These are phyloP conservation scores for Pterophyllum scalare DNA, from an alignment of 2,113 vertebrate genomes.

Conservation along the genomic window DNA sequence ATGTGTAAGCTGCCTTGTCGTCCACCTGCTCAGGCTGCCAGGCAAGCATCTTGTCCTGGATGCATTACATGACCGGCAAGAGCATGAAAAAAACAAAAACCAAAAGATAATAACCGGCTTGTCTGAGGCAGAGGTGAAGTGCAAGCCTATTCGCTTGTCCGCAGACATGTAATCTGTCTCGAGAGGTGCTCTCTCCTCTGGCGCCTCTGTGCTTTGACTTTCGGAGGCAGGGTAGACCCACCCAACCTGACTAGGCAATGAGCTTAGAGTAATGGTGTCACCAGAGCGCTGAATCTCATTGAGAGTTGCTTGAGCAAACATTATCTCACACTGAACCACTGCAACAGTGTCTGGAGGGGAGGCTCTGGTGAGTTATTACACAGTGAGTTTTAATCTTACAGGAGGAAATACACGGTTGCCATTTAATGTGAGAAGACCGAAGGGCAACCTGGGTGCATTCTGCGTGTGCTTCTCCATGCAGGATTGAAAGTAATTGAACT, in stretches of 20 bases:
- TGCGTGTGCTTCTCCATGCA: constrained; percentile 31
- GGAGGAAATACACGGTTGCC: constrained; percentile 46
- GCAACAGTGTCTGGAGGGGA: constrained; percentile 43
- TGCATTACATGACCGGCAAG: constrained; percentile 61
- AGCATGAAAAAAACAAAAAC: background rate
- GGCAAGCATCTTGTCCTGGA: constrained; percentile 50
- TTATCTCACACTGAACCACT: constrained; percentile 64
- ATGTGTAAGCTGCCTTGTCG: constrained; percentile 61
- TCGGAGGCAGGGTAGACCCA: constrained; percentile 44
- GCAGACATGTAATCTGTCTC: constrained; percentile 70
- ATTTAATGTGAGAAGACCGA: constrained; percentile 49
- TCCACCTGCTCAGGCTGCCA: constrained; percentile 65
- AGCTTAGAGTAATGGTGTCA: constrained; percentile 72
- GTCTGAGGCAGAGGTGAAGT: constrained; percentile 61
- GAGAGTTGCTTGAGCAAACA: constrained; percentile 72
- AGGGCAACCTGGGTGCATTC: constrained; percentile 46
- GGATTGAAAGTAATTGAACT: constrained; percentile 61
- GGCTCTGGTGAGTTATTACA: constrained; percentile 65
- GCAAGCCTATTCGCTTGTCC: constrained; percentile 56
- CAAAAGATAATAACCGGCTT: constrained; percentile 61
- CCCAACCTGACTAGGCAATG: constrained; percentile 64
- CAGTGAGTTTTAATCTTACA: constrained; percentile 60
- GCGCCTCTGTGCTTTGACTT: constrained; percentile 50
- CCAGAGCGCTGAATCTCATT: constrained; percentile 64
- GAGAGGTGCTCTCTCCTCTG: constrained; percentile 62